Base-by-base conservation (phyloP, 2,888 invertebrate genomes). In the Agrochola circellaris region DNA sequence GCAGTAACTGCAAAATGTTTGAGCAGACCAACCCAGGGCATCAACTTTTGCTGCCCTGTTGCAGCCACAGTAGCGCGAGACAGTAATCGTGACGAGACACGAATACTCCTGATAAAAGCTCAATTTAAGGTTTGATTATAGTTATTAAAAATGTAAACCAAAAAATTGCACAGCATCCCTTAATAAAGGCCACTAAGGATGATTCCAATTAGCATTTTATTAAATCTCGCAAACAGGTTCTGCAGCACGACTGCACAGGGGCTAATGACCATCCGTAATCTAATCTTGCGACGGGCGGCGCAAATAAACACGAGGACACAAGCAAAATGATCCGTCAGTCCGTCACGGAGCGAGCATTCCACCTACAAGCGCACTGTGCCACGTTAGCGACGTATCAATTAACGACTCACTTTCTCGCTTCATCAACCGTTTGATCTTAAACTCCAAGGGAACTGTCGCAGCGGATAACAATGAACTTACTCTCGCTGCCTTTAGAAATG, bases 211-310 rank as follows among this genome's bases (percentile, higher is more conserved):
- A 89, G 82, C 86, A 90, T 91, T 89, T 89, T 88, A 91, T 90
- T 89, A 87, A 91, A 91, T 88, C 88, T 87, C 79, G 88, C 91
- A 91, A 93, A 93, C 93, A 87, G 91, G 93, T 93, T 92, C 88
- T 93, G 92, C 92, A 91, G 88, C 92, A 90, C 86, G 89, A 90
- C 90, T 90, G 89, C 90, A 88, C 88, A 83, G 91, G 89, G 94
- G 95, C 93, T 94, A 95, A 95, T 93, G 95, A 95, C 95, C 95
- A 94, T 87, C 85, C 90, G 94, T 94, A 95, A 95, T 95, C 95
- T 95, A 95, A 95, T 95, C 95, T 94, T 88, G 89, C 88, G 86
- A 85, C 88, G 87, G 85, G 88, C 90, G 88, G 90, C 89, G 89
- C 92, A 87, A 88, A 88, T 86, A 88, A 88, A 89, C 89, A 87